These are phyloP conservation scores for Dinocampus coccinellae DNA, from an alignment of 2,888 invertebrate genomes.

Conservation along the genomic window DNA sequence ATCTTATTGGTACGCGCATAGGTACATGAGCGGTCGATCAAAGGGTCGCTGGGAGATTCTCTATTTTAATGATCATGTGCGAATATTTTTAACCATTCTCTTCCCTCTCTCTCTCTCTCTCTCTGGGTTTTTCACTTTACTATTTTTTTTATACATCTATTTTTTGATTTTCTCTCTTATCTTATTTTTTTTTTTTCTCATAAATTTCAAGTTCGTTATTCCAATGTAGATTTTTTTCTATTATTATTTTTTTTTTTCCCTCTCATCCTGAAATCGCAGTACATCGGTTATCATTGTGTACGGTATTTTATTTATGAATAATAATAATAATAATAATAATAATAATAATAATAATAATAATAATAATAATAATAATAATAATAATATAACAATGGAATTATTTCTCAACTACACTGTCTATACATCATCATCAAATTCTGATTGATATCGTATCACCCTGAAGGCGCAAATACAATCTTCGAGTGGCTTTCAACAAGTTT, in stretches of 20 bases:
- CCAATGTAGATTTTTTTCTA: too few species aligned
- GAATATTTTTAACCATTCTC: constrained; percentile 42
- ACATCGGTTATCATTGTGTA: too few species aligned
- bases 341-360: too few species aligned
- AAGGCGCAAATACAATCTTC: constrained; percentile 24
- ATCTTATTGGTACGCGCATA: constrained; percentile 62
- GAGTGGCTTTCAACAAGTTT: constrained; percentile 36
- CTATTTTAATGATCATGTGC: constrained; percentile 58
- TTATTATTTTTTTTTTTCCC: too few species aligned
- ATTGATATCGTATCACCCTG: constrained; percentile 6
- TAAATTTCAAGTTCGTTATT: too few species aligned
- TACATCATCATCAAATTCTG: constrained; percentile 12
- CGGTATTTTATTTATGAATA: too few species aligned
- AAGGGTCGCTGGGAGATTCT: constrained; percentile 56
- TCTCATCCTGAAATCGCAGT: too few species aligned
- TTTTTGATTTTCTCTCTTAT: constrained; percentile 12
- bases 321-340: too few species aligned
- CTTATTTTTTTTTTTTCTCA: too few species aligned
- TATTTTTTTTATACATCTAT: constrained; percentile 6
- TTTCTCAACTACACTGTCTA: background rate
- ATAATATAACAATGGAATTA: too few species aligned
- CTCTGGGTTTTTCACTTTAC: constrained; percentile 12
- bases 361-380: too few species aligned
- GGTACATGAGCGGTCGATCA: constrained; percentile 63
- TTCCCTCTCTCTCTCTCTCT: constrained; percentile 30